Evolutionary conservation across 1,140 invertebrate species (phyloP).

Genomic region (Telenomus remus): DNA sequence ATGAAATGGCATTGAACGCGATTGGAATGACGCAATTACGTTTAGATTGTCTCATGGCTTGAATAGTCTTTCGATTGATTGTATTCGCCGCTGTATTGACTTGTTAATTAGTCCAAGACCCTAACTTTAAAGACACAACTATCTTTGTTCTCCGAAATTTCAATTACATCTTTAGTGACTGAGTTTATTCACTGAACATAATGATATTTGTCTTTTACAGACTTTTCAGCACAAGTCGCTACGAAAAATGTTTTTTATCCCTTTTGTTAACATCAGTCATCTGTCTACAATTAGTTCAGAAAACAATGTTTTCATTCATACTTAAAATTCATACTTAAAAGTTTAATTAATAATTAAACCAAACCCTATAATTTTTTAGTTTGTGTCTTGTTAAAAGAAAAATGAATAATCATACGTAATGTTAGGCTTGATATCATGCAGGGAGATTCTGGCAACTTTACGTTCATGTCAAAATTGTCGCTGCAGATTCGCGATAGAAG

Average conservation of each 20-base stretch:
- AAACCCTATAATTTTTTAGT: no score
- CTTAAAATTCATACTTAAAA: no score
- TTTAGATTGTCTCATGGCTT: constrained; percentile 71
- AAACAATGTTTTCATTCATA: no score
- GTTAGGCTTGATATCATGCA: constrained; percentile 33
- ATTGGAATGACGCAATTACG: constrained; percentile 72
- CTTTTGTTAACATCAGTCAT: neutral
- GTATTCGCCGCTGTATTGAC: constrained; percentile 68
- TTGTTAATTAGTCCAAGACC: constrained; percentile 62
- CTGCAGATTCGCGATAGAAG: constrained; percentile 60
- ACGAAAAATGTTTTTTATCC: neutral
- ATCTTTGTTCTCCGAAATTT: constrained; percentile 62
- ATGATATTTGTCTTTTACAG: constrained; percentile 36
- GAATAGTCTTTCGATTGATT: constrained; percentile 69
- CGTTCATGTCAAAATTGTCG: constrained; percentile 65
- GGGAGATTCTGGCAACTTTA: constrained; percentile 57
- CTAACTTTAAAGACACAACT: constrained; percentile 49
- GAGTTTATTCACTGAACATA: constrained; percentile 35
- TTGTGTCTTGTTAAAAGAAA: no score
- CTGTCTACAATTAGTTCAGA: no score
- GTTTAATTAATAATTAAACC: no score
- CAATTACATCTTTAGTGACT: constrained; percentile 56
- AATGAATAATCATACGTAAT: constrained; percentile 10
- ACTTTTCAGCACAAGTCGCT: neutral
- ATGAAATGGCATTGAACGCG: constrained; percentile 68